A percentile compares a stretch with the other conserved stretches of the same genome.
Evolutionary conservation across 2,113 vertebrate genomes (phyloP).

Genomic region (Cnemophilus loriae): DNA sequence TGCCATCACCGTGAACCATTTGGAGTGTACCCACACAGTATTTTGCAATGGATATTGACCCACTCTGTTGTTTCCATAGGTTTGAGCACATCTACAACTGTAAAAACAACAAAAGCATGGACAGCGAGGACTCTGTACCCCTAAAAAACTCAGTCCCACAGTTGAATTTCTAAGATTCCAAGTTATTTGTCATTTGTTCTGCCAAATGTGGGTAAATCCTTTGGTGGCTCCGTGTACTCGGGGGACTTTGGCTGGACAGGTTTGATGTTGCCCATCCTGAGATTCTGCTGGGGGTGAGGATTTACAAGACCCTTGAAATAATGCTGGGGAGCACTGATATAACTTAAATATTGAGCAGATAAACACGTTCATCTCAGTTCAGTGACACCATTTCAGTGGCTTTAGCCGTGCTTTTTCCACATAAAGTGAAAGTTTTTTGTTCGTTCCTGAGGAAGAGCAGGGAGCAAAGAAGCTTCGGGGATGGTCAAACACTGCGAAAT

Average conservation of each 20-base stretch:
- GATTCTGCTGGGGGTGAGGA: not conserved
- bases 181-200: not conserved
- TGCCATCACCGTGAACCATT: not conserved
- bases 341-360: not conserved
- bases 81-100: not conserved
- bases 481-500: not conserved
- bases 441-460: not conserved
- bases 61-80: rapidly evolving
- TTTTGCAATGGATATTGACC: not conserved
- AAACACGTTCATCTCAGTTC: not conserved
- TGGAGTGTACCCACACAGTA: not conserved
- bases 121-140: not conserved
- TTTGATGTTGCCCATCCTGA: not conserved
- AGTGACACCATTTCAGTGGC: not conserved
- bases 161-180: not conserved
- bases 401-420: not conserved
- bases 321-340: rapidly evolving
- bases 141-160: not conserved
- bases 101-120: not conserved
- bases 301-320: not conserved
- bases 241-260: not conserved
- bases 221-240: rapidly evolving
- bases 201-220: not conserved
- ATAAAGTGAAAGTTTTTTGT: not conserved
- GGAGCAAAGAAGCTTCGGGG: not conserved